These are phyloP conservation scores for Pygoscelis adeliae DNA, from an alignment of 2,113 vertebrate species.

Conservation along the genomic window DNA sequence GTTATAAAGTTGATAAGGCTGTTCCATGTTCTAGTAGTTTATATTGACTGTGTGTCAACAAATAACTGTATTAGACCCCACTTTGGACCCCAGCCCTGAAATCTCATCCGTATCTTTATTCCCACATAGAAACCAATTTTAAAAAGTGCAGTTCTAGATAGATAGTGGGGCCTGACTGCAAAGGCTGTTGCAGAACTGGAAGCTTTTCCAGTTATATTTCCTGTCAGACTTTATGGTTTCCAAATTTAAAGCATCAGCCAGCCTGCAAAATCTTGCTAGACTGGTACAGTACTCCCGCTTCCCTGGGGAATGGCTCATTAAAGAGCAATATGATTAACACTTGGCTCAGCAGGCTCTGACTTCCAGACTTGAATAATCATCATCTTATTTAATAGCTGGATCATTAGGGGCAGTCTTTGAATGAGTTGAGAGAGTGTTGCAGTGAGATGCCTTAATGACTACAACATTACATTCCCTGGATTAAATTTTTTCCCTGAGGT, in stretches of 20 bases:
- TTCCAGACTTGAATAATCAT: background rate
- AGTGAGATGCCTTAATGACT: background rate
- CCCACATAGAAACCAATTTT: background rate
- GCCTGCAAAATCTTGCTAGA: background rate
- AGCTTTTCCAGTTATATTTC: background rate
- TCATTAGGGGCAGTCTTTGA: background rate
- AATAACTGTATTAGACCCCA: background rate
- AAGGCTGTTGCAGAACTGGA: background rate
- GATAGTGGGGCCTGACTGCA: background rate
- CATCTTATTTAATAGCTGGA: background rate
- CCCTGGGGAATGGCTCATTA: background rate
- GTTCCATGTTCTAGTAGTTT: background rate
- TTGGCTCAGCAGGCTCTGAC: background rate
- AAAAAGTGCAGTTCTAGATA: fast-evolving
- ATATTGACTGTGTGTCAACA: background rate
- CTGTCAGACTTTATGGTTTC: background rate
- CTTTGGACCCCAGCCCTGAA: background rate
- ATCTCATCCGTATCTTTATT: background rate
- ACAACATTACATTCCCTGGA: background rate
- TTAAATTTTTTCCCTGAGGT: background rate
- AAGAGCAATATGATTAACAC: background rate
- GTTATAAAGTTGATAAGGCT: background rate
- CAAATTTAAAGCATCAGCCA: background rate
- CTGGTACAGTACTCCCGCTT: background rate
- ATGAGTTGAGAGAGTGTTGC: background rate